phyloP scores from a whole-genome alignment of 2,113 vertebrate genomes.

The Limnothrissa miodon region DNA sequence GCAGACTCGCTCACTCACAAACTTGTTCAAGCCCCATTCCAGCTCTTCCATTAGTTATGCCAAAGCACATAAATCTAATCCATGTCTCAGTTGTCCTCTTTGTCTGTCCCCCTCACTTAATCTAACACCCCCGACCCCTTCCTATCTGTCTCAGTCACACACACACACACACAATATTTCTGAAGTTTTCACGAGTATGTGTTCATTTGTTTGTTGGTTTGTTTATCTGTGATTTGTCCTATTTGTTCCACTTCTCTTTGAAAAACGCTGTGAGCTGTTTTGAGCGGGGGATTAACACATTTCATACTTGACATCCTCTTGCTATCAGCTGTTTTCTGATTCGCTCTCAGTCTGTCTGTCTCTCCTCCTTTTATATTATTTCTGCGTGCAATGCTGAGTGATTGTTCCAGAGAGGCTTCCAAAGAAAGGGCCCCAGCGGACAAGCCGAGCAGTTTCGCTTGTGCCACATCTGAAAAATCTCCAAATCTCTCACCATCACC shows the following conservation, averaged over 20 bases:
- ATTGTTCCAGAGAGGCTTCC: conserved; percentile 47
- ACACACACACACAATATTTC: not conserved
- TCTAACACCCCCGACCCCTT: not conserved
- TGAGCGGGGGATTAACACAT: not conserved
- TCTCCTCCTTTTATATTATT: conserved; percentile 9
- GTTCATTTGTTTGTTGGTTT: not conserved
- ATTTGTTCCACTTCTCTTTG: conserved; percentile 27
- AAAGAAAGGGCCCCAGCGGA: no score
- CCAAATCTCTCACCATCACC: not conserved
- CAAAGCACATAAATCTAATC: not conserved
- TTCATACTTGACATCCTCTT: not conserved
- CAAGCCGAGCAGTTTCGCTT: not conserved
- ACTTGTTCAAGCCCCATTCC: not conserved
- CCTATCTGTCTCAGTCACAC: not conserved
- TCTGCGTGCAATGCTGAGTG: conserved; percentile 52
- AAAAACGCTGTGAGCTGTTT: not conserved
- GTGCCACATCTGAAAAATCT: not conserved
- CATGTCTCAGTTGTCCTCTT: not conserved
- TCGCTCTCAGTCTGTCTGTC: conserved; percentile 28
- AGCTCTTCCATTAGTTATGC: not conserved
- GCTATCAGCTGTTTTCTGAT: not conserved
- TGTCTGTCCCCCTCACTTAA: not conserved
- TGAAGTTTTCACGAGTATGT: not conserved
- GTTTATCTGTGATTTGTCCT: conserved; percentile 26
- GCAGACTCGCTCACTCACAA: conserved; percentile 17